Evolutionary conservation across 2,888 invertebrate genomes (phyloP).

Genomic region (Entomobrya multifasciata): DNA sequence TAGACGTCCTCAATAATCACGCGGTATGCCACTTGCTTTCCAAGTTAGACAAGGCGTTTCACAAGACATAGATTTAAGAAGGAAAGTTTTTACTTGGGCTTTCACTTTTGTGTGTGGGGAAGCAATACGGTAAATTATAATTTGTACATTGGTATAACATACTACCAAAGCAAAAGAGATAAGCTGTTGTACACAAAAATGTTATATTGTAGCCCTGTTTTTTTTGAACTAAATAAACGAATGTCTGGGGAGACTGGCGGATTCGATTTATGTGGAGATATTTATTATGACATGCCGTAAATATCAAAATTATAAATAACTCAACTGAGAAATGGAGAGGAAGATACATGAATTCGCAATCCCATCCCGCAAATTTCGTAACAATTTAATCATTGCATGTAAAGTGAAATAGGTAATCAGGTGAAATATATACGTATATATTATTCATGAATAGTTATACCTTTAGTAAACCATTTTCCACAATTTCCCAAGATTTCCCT

Average conservation of each 20-base stretch:
- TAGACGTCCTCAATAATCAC: conserved; percentile 13
- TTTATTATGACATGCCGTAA: conserved; percentile 13
- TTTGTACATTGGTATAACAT: conserved; percentile 5
- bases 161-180: too few relatives aligned
- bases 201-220: background rate
- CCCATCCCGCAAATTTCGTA: too few relatives aligned
- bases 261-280: background rate
- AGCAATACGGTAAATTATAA: conserved; percentile 11
- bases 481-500: background rate
- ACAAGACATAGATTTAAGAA: conserved; percentile 5
- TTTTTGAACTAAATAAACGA: background rate
- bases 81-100: conserved; percentile 2
- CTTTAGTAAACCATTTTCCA: background rate
- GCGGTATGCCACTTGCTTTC: conserved; percentile 36
- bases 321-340: background rate
- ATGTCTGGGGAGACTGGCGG: background rate
- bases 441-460: background rate
- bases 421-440: too few relatives aligned
- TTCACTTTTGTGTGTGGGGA: conserved; percentile 7
- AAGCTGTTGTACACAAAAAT: conserved; percentile 16
- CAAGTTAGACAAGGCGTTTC: conserved; percentile 25
- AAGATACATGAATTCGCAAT: too few relatives aligned
- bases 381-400: background rate
- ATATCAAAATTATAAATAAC: conserved; percentile 5
- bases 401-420: too few relatives aligned